Conservation (phyloP, 2,113 vertebrate genomes). For the Zosterops japonicus region DNA sequence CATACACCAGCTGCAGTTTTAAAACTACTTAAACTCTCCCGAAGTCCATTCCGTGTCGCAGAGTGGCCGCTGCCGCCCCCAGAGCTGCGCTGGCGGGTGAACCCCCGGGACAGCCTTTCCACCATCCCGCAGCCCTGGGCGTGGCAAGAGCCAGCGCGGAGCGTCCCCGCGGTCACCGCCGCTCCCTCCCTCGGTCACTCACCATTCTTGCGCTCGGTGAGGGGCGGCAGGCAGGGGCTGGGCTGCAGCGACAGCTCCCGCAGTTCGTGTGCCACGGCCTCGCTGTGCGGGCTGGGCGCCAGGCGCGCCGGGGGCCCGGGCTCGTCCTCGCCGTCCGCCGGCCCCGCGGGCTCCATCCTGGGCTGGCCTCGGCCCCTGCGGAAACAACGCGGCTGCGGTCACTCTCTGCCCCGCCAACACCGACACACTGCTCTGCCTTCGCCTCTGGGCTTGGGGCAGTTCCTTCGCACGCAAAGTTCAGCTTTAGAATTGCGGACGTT, state of each 20-base stretch:
- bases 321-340: slow-evolving; percentile 78
- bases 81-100: not conserved
- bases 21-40: not conserved
- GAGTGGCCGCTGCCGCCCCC: not conserved
- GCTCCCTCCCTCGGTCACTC: slow-evolving; percentile 36
- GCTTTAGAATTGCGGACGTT: fast-evolving
- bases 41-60: not conserved
- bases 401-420: not conserved
- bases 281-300: slow-evolving; percentile 92
- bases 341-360: slow-evolving; percentile 83
- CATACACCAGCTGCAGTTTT: not conserved
- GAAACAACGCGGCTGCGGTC: slow-evolving; percentile 10
- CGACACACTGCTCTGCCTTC: fast-evolving
- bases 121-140: not conserved
- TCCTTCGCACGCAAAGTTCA: not conserved
- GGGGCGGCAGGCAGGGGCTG: slow-evolving; percentile 84
- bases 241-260: slow-evolving; percentile 92
- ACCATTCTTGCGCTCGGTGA: slow-evolving; percentile 95
- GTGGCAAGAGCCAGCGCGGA: not conserved
- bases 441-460: fast-evolving
- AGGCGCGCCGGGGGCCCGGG: slow-evolving; percentile 78
- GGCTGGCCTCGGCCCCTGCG: not conserved
- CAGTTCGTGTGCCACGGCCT: slow-evolving; percentile 92
- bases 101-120: no score
- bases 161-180: not conserved